A percentile compares a stretch with the other conserved stretches of the same genome.
These are phyloP conservation scores for Dryomyza anilis DNA, from an alignment of 2,888 invertebrate genomes.

Conservation along the genomic window DNA sequence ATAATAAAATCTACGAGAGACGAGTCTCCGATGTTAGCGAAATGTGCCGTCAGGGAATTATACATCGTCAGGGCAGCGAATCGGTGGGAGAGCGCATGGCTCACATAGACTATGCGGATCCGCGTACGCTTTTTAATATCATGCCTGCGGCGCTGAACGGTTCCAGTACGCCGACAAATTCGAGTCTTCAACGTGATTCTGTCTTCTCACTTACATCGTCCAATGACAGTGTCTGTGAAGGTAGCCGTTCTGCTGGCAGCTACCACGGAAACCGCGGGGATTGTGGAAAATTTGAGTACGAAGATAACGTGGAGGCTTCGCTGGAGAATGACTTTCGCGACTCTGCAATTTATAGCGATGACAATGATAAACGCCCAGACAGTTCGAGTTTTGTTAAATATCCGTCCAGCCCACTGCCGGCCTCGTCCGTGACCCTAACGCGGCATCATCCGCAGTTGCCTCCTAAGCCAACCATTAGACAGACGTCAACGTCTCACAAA, in stretches of 20 bases:
- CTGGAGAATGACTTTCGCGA: slow-evolving; percentile 75
- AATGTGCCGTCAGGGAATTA: slow-evolving; percentile 59
- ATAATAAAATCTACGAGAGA: slow-evolving; percentile 54
- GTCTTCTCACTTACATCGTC: slow-evolving; percentile 61
- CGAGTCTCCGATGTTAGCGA: slow-evolving; percentile 58
- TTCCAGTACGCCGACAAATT: slow-evolving; percentile 44
- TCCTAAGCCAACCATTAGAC: slow-evolving; percentile 45
- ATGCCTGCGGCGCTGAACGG: slow-evolving; percentile 30
- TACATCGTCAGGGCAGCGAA: slow-evolving; percentile 80
- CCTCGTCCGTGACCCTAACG: slow-evolving; percentile 43
- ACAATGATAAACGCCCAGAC: slow-evolving; percentile 56
- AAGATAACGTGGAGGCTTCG: slow-evolving; percentile 74
- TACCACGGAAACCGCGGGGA: background rate
- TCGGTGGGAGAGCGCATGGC: slow-evolving; percentile 87
- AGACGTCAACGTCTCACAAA: slow-evolving; percentile 26
- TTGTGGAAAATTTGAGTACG: slow-evolving; percentile 75
- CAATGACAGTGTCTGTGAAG: slow-evolving; percentile 58
- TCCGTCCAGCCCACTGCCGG: slow-evolving; percentile 49
- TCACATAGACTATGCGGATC: slow-evolving; percentile 84
- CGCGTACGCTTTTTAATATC: slow-evolving; percentile 69
- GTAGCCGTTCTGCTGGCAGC: slow-evolving; percentile 34
- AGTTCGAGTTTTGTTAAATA: slow-evolving; percentile 37
- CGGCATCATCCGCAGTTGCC: slow-evolving; percentile 42
- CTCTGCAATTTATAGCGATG: slow-evolving; percentile 82
- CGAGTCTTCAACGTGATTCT: slow-evolving; percentile 54